Conservation (phyloP, 2,888 invertebrate genomes). For the Spialia ferax region DNA sequence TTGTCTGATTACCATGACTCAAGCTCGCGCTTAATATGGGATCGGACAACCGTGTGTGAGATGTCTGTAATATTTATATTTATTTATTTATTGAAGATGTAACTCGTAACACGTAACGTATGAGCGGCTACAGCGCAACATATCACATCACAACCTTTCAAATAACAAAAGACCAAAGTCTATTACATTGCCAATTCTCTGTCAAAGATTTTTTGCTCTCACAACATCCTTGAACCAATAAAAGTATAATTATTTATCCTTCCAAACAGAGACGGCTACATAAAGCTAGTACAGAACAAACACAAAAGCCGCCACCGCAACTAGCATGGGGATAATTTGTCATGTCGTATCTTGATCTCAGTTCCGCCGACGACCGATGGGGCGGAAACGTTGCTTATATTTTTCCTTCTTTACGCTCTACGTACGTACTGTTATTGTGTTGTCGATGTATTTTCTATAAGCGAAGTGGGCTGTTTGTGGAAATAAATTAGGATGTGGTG, state of each 20-base stretch:
- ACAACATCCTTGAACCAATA: neutral
- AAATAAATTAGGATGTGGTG: neutral
- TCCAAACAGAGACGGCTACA: neutral
- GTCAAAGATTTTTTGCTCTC: neutral
- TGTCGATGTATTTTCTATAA: constrained; percentile 3
- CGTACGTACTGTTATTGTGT: constrained; percentile 2
- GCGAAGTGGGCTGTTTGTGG: no score
- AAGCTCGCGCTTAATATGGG: no score
- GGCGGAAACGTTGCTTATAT: constrained; percentile 26
- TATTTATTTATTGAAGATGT: no score
- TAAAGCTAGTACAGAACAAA: constrained; percentile 2
- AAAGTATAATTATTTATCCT: neutral
- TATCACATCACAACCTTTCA: no score
- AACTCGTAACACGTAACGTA: no score
- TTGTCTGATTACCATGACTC: no score
- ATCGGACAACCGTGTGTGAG: no score
- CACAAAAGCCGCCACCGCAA: constrained; percentile 19
- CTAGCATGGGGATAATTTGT: constrained; percentile 33
- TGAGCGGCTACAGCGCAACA: no score
- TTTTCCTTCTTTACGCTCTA: constrained; percentile 20
- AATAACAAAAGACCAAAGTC: neutral
- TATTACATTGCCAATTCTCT: neutral
- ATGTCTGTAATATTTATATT: no score
- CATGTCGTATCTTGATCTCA: constrained; percentile 38
- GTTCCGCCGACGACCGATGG: constrained; percentile 31